A percentile compares a stretch with the other conserved stretches of the same genome.
These are phyloP conservation scores for Sitta carolinensis DNA, from an alignment of 2,797 vertebrate species.

Conservation along the genomic window DNA sequence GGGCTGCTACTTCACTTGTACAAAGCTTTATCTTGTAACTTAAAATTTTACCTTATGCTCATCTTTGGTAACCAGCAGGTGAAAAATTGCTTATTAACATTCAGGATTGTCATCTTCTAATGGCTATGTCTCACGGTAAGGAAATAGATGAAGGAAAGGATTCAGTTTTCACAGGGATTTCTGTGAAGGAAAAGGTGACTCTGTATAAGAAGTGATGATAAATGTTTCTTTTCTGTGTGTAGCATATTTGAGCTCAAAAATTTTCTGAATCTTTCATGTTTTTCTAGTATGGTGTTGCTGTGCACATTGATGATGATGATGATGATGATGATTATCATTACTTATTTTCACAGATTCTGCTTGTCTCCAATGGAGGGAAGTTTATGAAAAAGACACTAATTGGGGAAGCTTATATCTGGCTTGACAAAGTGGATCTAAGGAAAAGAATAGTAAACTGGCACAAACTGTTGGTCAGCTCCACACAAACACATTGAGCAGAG, in stretches of 20 bases:
- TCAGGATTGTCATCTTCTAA: not conserved
- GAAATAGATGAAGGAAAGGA: not conserved
- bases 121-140: not conserved
- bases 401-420: constrained; percentile 97
- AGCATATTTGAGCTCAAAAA: not conserved
- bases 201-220: not conserved
- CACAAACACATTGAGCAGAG: constrained; percentile 83
- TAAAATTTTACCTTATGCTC: not conserved
- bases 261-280: not conserved
- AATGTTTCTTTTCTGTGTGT: not conserved
- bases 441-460: constrained; percentile 99
- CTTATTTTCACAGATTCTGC: constrained; percentile 82
- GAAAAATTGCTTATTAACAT: not conserved
- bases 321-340: not conserved
- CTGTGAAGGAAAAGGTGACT: not conserved
- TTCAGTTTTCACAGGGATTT: not conserved
- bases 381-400: constrained; percentile 99
- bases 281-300: not conserved
- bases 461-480: constrained; percentile 91
- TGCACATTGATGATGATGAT: not conserved
- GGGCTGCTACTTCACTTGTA: not conserved
- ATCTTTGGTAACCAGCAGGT: not conserved
- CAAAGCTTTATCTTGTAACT: not conserved
- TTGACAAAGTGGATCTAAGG: constrained; percentile 98
- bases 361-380: constrained; percentile 97